phyloP scores from a whole-genome alignment of 2,797 vertebrate genomes.

The Sebastes itinus region DNA sequence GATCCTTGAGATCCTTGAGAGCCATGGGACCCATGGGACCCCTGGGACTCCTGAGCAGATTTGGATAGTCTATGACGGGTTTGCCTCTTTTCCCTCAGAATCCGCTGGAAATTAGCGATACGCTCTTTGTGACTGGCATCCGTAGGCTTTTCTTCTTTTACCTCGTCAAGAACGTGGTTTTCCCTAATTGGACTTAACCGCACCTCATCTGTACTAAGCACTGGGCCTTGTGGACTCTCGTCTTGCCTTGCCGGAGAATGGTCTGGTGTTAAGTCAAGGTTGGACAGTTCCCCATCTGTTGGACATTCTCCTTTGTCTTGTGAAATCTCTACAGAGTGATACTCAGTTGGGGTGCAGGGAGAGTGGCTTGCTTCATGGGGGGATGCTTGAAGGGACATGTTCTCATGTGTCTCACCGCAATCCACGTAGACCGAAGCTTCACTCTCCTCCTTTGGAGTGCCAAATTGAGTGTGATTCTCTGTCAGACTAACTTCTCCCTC shows the following conservation, averaged over 20 bases:
- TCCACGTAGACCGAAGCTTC: constrained; percentile 54
- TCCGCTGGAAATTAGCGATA: constrained; percentile 94
- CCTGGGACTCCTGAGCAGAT: constrained; percentile 86
- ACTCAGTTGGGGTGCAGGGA: constrained; percentile 66
- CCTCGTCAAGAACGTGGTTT: constrained; percentile 44
- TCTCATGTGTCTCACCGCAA: constrained; percentile 64
- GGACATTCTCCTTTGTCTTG: constrained; percentile 45
- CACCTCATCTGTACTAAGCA: constrained; percentile 39
- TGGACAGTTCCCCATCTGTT: constrained; percentile 55
- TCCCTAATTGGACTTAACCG: constrained; percentile 67
- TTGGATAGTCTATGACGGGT: constrained; percentile 87
- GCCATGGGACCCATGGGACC: constrained; percentile 80
- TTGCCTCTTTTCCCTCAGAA: constrained; percentile 91
- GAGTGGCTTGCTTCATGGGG: constrained; percentile 58
- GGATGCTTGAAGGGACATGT: constrained; percentile 60
- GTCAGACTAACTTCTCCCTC: constrained; percentile 73
- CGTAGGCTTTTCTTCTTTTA: constrained; percentile 30
- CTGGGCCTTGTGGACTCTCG: constrained; percentile 1
- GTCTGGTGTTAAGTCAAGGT: constrained; percentile 49
- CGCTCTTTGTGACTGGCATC: constrained; percentile 90
- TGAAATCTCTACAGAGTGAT: constrained; percentile 52
- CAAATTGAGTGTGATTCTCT: constrained; percentile 74
- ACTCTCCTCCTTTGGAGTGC: constrained; percentile 71
- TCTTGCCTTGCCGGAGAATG: constrained; percentile 20
- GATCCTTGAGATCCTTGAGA: constrained; percentile 74